Base-by-base conservation (phyloP, 1,140 invertebrate species). In the Rhynchophorus ferrugineus region DNA sequence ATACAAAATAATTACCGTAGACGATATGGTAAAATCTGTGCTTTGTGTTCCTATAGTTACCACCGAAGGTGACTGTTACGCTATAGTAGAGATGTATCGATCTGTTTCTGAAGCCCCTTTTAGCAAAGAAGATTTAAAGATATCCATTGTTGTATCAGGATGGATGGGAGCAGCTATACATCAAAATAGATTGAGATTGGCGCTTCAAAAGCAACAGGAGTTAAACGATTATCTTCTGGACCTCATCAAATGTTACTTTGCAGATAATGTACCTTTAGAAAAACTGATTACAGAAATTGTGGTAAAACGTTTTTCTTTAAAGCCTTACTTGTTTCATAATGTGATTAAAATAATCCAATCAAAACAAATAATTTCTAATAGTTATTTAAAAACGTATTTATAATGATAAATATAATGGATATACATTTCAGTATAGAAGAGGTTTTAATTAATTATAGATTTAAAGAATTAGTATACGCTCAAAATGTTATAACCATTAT, bases 91-190 rank as follows among this genome's bases (percentile, higher is more conserved):
- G 56, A 57, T 78, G 24, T 74, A 72, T 45, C 60, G 71, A 51
- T 71, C 70, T 3, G 53, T 68, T 41, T 19, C 54, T 3, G 65
- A 73, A 36, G 43, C 57, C 20, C 51, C 59, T 1, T 70, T 63
- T 51, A 44, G 41, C 17, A 59, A 62, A 45, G 52, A 63, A 3
- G 65, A 70, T 53, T 42, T 70, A n/a, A 67, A 64, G 54, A 61
- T 66, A 11, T 61, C 73, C 61, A 70, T 71, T 8, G 63, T 71
- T 1, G 57, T 77, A 1, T 66, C 71, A 0, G 76, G 73, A 44
- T 79, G 76, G 76, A 72, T 77, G 14, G 77, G 76, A 7, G 71
- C 74, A 0, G 74, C 77, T 2, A 74, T 75, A 1, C 73, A 79
- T 44, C 74, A 77, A 57, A 75, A 76, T 3, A 67, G 71, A 49